Conservation (phyloP, 2,797 vertebrate genomes). For the Dermochelys coriacea region DNA sequence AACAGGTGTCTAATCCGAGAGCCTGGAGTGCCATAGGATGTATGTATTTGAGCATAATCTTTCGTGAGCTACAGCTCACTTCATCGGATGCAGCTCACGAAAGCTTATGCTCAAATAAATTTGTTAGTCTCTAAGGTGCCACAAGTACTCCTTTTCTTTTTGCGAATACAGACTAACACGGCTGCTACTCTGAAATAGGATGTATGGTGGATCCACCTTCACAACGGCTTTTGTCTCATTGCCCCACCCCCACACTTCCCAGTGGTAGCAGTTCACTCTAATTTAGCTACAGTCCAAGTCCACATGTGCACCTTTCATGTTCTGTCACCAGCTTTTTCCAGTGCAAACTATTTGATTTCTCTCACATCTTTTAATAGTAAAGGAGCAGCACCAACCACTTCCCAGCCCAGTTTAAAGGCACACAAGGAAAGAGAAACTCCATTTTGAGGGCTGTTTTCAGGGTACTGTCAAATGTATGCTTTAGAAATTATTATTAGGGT, state of each 20-base stretch:
- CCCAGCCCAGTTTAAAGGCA: slow-evolving; percentile 20
- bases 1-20: neutral
- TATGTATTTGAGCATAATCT: too few relatives aligned
- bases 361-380: slow-evolving; percentile 31
- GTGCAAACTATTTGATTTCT: slow-evolving; percentile 68
- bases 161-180: too few relatives aligned
- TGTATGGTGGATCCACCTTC: slow-evolving; percentile 20
- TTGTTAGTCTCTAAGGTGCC: too few relatives aligned
- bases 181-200: too few relatives aligned
- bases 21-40: slow-evolving; percentile 17
- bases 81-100: too few relatives aligned
- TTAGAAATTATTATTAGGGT: neutral
- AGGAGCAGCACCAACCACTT: slow-evolving; percentile 71
- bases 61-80: too few relatives aligned
- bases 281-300: slow-evolving; percentile 14
- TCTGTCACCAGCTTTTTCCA: slow-evolving; percentile 55
- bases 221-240: slow-evolving; percentile 42
- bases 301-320: slow-evolving; percentile 59
- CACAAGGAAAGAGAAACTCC: slow-evolving; percentile 55
- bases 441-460: neutral
- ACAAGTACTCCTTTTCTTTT: too few relatives aligned
- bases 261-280: slow-evolving; percentile 23
- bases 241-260: slow-evolving; percentile 38
- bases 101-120: too few relatives aligned
- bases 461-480: neutral